Conservation (phyloP, 2,797 vertebrate species). For the Nannoperca australis region DNA sequence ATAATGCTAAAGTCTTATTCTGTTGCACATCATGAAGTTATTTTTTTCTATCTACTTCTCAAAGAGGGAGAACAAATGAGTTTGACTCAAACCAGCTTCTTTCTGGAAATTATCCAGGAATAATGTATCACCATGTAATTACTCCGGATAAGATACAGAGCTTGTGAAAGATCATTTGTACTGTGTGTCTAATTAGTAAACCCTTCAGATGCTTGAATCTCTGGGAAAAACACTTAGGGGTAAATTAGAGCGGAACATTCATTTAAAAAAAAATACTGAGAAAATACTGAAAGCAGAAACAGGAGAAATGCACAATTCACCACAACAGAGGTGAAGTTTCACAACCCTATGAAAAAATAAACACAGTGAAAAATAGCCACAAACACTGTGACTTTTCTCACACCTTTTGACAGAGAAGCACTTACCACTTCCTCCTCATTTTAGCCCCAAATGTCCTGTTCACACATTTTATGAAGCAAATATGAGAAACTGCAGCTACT, state of each 20-base stretch:
- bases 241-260: conserved; percentile 78
- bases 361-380: conserved; percentile 78
- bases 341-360: conserved; percentile 64
- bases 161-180: conserved; percentile 89
- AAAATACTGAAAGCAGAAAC: conserved; percentile 68
- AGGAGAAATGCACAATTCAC: conserved; percentile 64
- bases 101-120: conserved; percentile 89
- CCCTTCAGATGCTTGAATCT: conserved; percentile 85
- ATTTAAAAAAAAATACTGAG: conserved; percentile 55
- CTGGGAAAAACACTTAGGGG: conserved; percentile 82
- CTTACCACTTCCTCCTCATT: conserved; percentile 87
- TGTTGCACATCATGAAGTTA: conserved; percentile 50
- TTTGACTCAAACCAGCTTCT: conserved; percentile 84
- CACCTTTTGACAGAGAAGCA: conserved; percentile 77
- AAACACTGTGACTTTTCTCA: conserved; percentile 78
- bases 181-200: conserved; percentile 89
- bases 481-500: conserved; percentile 71
- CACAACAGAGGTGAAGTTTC: conserved; percentile 58
- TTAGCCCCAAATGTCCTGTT: conserved; percentile 85
- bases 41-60: conserved; percentile 52
- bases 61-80: conserved; percentile 78
- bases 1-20: conserved; percentile 35
- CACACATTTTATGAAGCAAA: conserved; percentile 81
- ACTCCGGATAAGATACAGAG: conserved; percentile 86
- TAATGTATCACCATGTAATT: conserved; percentile 88